These are phyloP conservation scores for Gallinago media DNA, from an alignment of 2,113 vertebrate genomes.

Conservation along the genomic window DNA sequence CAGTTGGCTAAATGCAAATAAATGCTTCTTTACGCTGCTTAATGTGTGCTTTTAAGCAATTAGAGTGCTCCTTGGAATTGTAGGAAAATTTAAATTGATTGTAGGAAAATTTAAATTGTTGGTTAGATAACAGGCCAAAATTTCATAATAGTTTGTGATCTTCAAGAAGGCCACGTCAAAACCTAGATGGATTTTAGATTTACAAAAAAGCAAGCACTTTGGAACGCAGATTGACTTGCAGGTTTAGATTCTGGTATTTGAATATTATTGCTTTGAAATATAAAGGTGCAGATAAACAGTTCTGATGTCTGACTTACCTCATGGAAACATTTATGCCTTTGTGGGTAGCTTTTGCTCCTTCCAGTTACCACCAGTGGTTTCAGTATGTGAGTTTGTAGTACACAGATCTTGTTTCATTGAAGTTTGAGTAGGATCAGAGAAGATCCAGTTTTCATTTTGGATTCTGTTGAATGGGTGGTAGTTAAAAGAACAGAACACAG, in stretches of 20 bases:
- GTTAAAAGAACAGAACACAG: background rate
- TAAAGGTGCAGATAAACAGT: background rate
- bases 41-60: background rate
- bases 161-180: background rate
- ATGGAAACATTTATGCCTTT: background rate
- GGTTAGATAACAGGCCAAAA: background rate
- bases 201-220: background rate
- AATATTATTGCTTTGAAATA: background rate
- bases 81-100: background rate
- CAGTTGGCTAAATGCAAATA: background rate
- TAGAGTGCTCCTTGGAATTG: background rate
- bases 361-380: background rate
- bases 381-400: background rate
- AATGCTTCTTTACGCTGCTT: background rate
- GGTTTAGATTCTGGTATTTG: background rate
- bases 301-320: background rate
- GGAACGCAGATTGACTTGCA: rapidly evolving
- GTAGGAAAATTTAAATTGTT: background rate
- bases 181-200: background rate
- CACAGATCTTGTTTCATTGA: background rate
- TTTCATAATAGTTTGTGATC: background rate
- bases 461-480: background rate
- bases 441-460: background rate
- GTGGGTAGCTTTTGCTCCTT: background rate
- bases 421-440: background rate